Percentiles rank a stretch among this genome's conserved stretches.
These are phyloP conservation scores for Emydura subglobosa DNA, from an alignment of 2,113 vertebrate genomes.

Conservation along the genomic window DNA sequence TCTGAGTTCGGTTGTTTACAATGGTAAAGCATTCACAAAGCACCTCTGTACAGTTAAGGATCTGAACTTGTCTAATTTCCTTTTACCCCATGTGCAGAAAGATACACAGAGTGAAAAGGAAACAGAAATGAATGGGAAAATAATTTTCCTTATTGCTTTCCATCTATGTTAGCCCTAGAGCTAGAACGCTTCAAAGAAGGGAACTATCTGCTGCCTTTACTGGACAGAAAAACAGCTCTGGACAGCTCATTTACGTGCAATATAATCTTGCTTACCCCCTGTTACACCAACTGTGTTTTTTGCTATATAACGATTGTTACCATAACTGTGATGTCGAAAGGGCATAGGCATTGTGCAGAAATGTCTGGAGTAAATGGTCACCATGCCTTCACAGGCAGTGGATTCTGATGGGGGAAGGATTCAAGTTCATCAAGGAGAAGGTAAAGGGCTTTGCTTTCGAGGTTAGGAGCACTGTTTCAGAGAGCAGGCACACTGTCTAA, in stretches of 20 bases:
- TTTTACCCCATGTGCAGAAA: background rate
- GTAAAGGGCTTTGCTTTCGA: background rate
- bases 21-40: background rate
- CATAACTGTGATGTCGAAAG: background rate
- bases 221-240: background rate
- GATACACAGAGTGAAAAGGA: background rate
- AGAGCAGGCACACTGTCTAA: background rate
- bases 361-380: background rate
- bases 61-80: background rate
- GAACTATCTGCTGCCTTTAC: background rate
- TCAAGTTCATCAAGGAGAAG: background rate
- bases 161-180: background rate
- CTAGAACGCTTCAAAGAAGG: background rate
- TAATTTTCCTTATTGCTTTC: background rate
- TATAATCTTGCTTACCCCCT: background rate
- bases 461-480: background rate
- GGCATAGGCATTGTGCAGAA: background rate
- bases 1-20: background rate
- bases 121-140: background rate
- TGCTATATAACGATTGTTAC: background rate
- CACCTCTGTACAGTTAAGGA: fast-evolving
- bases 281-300: background rate
- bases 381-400: background rate
- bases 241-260: background rate
- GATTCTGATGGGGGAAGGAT: background rate